Evolutionary conservation across 2,113 vertebrate genomes (phyloP).

Genomic region (Dicerorhinus sumatrensis): DNA sequence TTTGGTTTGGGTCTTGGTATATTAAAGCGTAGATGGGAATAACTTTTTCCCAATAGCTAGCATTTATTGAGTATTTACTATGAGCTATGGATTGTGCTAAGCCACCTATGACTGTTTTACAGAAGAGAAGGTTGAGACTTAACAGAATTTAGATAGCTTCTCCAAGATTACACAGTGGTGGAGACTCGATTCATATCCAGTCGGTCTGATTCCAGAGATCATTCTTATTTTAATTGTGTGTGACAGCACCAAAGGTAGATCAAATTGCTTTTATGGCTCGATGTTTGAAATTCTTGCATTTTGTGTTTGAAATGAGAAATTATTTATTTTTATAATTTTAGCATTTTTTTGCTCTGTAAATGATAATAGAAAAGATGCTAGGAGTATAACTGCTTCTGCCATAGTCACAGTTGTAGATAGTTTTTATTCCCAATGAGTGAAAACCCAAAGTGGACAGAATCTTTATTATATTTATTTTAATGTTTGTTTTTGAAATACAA

Average conservation of each 20-base stretch:
- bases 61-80: neutral
- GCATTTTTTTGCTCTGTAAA: neutral
- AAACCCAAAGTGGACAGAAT: neutral
- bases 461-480: neutral
- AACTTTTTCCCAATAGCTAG: neutral
- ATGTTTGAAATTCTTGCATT: neutral
- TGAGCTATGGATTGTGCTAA: neutral
- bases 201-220: neutral
- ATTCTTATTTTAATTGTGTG: neutral
- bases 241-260: neutral
- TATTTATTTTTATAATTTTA: constrained; percentile 6
- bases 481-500: neutral
- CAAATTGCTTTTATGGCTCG: neutral
- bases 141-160: neutral
- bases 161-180: neutral
- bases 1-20: neutral
- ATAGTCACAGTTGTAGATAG: neutral
- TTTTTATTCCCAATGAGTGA: neutral
- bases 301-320: neutral
- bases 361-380: neutral
- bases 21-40: neutral
- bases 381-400: neutral
- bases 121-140: neutral
- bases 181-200: neutral
- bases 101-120: neutral